Evolutionary conservation across 2,113 vertebrate species (phyloP), one percentile per base, ranked within the genome.

Genomic region (Steatornis caripensis): DNA sequence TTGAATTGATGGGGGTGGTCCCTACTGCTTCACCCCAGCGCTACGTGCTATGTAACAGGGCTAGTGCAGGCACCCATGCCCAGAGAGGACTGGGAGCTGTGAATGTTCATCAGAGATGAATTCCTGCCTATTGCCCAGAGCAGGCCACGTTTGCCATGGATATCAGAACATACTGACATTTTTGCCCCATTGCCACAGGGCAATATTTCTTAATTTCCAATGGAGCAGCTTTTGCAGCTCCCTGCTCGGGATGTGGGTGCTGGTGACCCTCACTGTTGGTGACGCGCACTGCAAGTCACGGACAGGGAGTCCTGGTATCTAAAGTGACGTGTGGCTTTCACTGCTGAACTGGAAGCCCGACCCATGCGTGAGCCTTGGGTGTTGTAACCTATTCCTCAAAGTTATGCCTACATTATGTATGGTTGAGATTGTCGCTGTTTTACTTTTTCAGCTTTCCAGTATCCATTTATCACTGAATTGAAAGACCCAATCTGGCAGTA

Each of bases 131-230:
- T 29, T 41, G 10, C 41, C 4, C 3, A 64, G 29, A 41, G 32
- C 12, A 53, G 18, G 30, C 34, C 45, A 10, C 0, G 1, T 49
- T 58, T 32, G 24, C 13, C 37, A 17, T 0, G 0, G 19, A 19
- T 21, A 20, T 29, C 14, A 27, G 29, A 60, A 57, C 27, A 64
- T 24, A 23, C 15, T 4, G 36, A n/a, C 10, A 18, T 12, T 61
- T 60, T n/a, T n/a, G n/a, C n/a, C n/a, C n/a, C n/a, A n/a, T n/a
- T n/a, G n/a, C 23, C 36, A 11, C 0, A 3, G 34, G 17, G 4
- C 22, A 36, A 51, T 8, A 54, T 45, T 68, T 34, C 37, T 62
- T 58, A 11, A 23, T 51, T 58, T 46, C 22, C 36, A 21, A 21
- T 8, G 13, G 26, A 68, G 9, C 32, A 91, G 37, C 29, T 78